Evolutionary conservation across 2,888 invertebrate species (phyloP), one percentile per base, ranked within the genome.

Genomic region (Punctoribates punctum): DNA sequence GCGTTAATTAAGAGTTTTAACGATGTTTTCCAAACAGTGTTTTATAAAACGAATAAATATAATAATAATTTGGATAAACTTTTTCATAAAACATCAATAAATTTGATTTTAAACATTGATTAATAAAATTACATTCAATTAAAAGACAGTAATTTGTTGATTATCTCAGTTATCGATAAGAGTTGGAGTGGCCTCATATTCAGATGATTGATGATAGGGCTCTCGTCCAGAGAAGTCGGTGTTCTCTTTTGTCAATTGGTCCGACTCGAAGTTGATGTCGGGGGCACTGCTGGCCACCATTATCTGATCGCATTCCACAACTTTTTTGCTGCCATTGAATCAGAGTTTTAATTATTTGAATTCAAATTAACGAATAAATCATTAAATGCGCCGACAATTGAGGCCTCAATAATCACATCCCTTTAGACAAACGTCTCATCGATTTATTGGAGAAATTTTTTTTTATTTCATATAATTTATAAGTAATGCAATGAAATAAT

Each of bases 211-310:
- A 85, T 97, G 97, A 85, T 96, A 97, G 80, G 94, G 89, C 81
- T 93, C 89, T 79, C 97, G 88, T 76, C 91, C 91, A 13, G 95
- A 90, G 85, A 96, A 97, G 85, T 97, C 97, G 84, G 92, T 91
- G 84, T 96, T 97, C 82, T 95, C 94, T 83, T 96, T 95, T 80
- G 95, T 97, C 74, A 96, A 86, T 82, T 96, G 92, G 78, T 94
- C 90, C 75, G 93, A 90, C 79, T 90, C 90, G 48, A 94, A 88
- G 74, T 83, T 88, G 46, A 93, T 88, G 75, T 90, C 90, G 0
- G 91, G 90, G 84, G 82, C 80, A 76, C 84, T 82, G 75, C 84
- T 83, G 6, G 84, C 83, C 8, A 85, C 83, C 9, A 85, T 80
- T 48, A 85, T 82, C 79, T 85, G 84, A 73, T 80, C 79, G 89